Evolutionary conservation across 2,113 vertebrate species (phyloP).

Genomic region (Callocephalon fimbriatum): DNA sequence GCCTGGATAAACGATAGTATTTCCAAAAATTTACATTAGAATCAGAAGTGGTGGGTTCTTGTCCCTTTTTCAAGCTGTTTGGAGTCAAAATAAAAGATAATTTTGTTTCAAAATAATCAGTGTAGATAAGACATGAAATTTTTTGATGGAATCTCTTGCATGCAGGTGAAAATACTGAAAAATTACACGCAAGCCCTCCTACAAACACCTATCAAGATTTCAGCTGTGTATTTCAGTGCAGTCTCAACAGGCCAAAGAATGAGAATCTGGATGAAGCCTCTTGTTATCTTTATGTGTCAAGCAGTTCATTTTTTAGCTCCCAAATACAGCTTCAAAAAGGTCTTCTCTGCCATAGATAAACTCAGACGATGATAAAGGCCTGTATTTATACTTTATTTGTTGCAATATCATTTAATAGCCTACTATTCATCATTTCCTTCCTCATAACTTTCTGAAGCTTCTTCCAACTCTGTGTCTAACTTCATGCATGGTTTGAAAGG

Average conservation of each 20-base stretch:
- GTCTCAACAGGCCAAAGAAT: not conserved
- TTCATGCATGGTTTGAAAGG: slow-evolving; percentile 11
- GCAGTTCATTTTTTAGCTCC: slow-evolving; percentile 48
- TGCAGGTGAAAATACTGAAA: not conserved
- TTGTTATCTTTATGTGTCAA: slow-evolving; percentile 18
- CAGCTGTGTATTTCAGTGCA: not conserved
- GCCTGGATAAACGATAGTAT: not conserved
- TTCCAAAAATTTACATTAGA: not conserved
- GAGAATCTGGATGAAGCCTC: not conserved
- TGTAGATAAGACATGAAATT: not conserved
- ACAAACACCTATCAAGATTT: not conserved
- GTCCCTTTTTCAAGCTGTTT: not conserved
- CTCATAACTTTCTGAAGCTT: slow-evolving; percentile 27
- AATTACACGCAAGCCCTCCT: not conserved
- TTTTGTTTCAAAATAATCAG: not conserved
- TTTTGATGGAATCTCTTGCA: not conserved
- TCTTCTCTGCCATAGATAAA: slow-evolving; percentile 46
- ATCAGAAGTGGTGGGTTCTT: not conserved
- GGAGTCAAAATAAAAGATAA: not conserved
- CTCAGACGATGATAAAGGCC: not conserved
- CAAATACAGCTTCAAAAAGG: slow-evolving; percentile 42
- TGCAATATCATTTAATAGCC: slow-evolving; percentile 51
- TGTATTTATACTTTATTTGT: slow-evolving; percentile 38
- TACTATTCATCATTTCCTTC: slow-evolving; percentile 46
- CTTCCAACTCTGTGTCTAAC: not conserved